Evolutionary conservation across 2,113 vertebrate species (phyloP), one percentile per base, ranked within the genome.

Genomic region (Thymallus thymallus): DNA sequence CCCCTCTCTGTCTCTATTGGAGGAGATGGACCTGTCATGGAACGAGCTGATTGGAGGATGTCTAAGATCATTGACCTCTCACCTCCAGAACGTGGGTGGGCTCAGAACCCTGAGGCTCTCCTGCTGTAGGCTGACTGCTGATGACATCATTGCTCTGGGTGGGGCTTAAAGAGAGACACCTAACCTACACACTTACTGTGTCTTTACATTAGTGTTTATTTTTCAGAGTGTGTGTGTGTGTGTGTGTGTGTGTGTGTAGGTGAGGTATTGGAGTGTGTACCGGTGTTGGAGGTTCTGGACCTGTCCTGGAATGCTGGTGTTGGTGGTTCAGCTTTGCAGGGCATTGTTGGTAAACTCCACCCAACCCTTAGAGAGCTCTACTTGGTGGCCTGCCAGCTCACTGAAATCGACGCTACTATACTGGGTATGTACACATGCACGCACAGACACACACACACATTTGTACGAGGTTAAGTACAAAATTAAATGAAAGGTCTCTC

Each of bases 11-110:
- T 88, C 92, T 60, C 89, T 91, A 75, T 80, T 96, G 88, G 94
- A 97, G 88, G 93, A 96, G 84, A 30, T 97, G 80, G 92, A 92
- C 68, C 68, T 98, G 63, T 97, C 96, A 62, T 98, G 96, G 96
- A 98, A 96, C 66, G 86, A 94, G 66, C 90, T 91, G 73, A 81
- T 95, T 72, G 95, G 95, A 26, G 94, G 95, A 4, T 79, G 86
- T 62, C 74, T 98, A 75, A 82, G 63, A 23, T 80, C 78, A 22
- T 60, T 97, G 76, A 92, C 92, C 69, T 86, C 83, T 80, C 91
- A 94, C 66, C 84, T 96, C 30, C 93, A 91, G 74, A 91, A 93
- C 0, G 71, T 91, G 76, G 86, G 76, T 61, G 86, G 91, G 68
- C 73, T 96, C 78, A 93, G 92, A 86, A 79, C 86, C 6, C 90